Conservation (phyloP, 2,797 vertebrate species). For the Pipistrellus pipistrellus region DNA sequence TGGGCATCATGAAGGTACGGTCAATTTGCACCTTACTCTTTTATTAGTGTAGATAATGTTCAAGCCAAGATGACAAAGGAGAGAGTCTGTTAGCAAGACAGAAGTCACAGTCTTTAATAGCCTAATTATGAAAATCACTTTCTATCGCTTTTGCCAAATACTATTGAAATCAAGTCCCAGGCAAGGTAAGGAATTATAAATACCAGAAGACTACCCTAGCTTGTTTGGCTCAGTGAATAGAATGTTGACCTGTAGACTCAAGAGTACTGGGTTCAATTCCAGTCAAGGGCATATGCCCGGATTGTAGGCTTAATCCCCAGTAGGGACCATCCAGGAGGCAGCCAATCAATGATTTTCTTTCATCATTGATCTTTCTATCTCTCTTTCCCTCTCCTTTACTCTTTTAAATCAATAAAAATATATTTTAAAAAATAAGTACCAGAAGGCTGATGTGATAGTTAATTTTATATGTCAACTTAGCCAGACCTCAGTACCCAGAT, state of each 20-base stretch:
- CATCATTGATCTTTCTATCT: too few relatives aligned
- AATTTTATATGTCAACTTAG: not conserved
- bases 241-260: too few relatives aligned
- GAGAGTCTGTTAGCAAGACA: not conserved
- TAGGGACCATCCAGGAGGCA: too few relatives aligned
- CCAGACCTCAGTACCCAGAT: not conserved
- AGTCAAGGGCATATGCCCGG: too few relatives aligned
- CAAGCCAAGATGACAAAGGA: not conserved
- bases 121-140: not conserved
- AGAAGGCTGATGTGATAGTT: not conserved
- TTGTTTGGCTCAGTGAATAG: too few relatives aligned
- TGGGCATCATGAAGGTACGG: too few relatives aligned
- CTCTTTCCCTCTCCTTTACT: too few relatives aligned
- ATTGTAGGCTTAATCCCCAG: too few relatives aligned
- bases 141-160: not conserved
- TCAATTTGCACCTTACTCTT: too few relatives aligned
- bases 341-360: too few relatives aligned
- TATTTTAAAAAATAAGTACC: not conserved
- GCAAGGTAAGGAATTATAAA: not conserved
- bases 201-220: not conserved
- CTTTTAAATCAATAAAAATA: too few relatives aligned
- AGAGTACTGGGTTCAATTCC: too few relatives aligned
- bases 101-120: not conserved
- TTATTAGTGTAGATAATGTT: not conserved
- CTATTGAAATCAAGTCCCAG: not conserved